Percentiles rank a stretch among this genome's conserved stretches.
phyloP scores from a whole-genome alignment of 2,113 vertebrate genomes.

The Megaleporinus macrocephalus region DNA sequence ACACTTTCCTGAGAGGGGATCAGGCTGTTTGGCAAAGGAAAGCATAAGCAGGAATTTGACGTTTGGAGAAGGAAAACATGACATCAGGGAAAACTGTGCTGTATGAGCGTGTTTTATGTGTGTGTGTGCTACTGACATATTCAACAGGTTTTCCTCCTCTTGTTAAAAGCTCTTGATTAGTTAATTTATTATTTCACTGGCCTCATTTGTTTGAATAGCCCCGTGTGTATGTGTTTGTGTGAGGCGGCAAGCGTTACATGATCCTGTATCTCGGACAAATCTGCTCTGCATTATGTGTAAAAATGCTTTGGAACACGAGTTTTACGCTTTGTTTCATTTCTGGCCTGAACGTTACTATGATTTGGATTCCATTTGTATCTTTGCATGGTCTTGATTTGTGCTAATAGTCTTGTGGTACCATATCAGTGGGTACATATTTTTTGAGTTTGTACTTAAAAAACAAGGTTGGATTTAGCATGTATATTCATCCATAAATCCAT shows the following conservation, averaged over 20 bases:
- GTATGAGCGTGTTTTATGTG: not conserved
- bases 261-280: not conserved
- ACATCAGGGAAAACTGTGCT: not conserved
- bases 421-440: not conserved
- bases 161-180: not conserved
- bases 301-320: not conserved
- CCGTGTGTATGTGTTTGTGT: not conserved
- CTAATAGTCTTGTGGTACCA: not conserved
- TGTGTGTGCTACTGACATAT: constrained; percentile 15
- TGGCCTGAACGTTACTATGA: not conserved
- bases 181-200: not conserved
- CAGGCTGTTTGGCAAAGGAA: not conserved
- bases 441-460: not conserved
- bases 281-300: not conserved
- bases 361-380: not conserved
- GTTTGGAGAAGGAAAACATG: constrained; percentile 14
- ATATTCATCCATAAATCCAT: too few relatives aligned
- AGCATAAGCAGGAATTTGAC: not conserved
- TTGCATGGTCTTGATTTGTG: not conserved
- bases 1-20: not conserved
- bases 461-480: not conserved
- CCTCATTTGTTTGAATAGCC: not conserved
- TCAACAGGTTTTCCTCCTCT: not conserved
- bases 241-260: not conserved
- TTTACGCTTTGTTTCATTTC: not conserved